Base-by-base conservation (phyloP, 1,140 invertebrate genomes). In the Eubasilissa regina region DNA sequence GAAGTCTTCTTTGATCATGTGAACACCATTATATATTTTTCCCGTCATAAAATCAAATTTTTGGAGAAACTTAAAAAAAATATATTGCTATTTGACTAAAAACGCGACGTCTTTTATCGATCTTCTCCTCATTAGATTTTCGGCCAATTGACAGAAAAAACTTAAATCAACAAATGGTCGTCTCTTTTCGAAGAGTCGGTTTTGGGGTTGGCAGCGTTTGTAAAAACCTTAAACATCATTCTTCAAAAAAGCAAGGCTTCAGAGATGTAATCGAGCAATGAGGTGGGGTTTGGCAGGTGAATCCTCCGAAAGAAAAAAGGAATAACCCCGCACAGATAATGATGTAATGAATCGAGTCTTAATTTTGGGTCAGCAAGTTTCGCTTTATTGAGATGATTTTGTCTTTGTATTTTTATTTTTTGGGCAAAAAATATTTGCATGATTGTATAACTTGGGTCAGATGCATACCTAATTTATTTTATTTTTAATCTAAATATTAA, bases 161-260 rank as follows among this genome's bases (percentile, higher is more conserved):
- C 72, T 44, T 74, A 74, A 74, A 74, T 74, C 72, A 43, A 74
- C 72, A 74, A 74, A 74, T 58, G 72, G 43, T 25, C 53, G 25
- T 58, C 56, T 74, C 72, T 74, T 74, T 56, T 74, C 25, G 35
- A 74, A 43, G 6, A 35, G 4, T 74, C 21, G 45, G 66, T n/a
- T 60, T 25, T 11, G 6, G 3, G 21, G 48, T 58, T 74, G 35
- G 17, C 15, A 70, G 47, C n/a, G 55, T 25, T 8, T 25, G 55
- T 25, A 74, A 74, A 74, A 74, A 56, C 25, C 25, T 56, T 74
- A 58, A 60, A 74, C 55, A 74, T 74, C 72, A 12, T 1, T 43
- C 72, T 58, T 53, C 72, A 44, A 56, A 45, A 74, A 51, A 74
- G 56, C 48, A 74, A 74, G 43, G 68, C 72, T n/a, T 44, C 72